These are phyloP conservation scores for Drosophila asahinai DNA, from an alignment of 1,140 invertebrate genomes.

Conservation along the genomic window DNA sequence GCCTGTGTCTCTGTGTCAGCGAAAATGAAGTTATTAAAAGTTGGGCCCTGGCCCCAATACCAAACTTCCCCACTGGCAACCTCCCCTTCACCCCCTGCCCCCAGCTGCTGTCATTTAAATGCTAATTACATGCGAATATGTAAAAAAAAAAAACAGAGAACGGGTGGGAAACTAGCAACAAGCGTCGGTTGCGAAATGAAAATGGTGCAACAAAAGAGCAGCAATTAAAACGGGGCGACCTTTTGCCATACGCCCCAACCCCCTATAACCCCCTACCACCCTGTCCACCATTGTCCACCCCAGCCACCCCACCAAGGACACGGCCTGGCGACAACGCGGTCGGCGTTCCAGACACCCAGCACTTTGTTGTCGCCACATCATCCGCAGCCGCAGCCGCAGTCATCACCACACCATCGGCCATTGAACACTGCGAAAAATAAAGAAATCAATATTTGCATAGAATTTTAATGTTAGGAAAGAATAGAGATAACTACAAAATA, in stretches of 20 bases:
- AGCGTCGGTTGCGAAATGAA: slow-evolving; percentile 20
- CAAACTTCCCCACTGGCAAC: slow-evolving; percentile 19
- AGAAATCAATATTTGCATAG: too few relatives aligned
- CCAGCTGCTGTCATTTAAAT: slow-evolving; percentile 56
- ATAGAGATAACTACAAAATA: too few relatives aligned
- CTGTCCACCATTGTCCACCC: neutral
- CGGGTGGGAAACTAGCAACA: slow-evolving; percentile 12
- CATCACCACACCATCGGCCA: neutral
- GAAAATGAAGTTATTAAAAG: slow-evolving; percentile 67
- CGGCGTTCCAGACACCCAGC: slow-evolving; percentile 48
- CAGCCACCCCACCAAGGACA: slow-evolving; percentile 22
- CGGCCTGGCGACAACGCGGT: slow-evolving; percentile 46
- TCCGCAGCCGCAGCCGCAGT: neutral
- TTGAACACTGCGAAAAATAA: neutral
- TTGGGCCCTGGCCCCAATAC: slow-evolving; percentile 39
- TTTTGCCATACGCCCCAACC: neutral
- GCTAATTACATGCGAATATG: slow-evolving; percentile 63
- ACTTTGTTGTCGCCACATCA: slow-evolving; percentile 42
- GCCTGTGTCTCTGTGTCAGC: neutral
- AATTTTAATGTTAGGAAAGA: too few relatives aligned
- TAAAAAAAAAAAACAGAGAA: slow-evolving; percentile 9
- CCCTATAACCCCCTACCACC: neutral
- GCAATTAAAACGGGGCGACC: slow-evolving; percentile 48
- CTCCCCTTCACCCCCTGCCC: neutral
- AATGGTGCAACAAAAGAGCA: slow-evolving; percentile 52